Percentiles rank a stretch among this genome's conserved stretches.
Evolutionary conservation across 2,113 vertebrate genomes (phyloP).

Genomic region (Maccullochella peelii): DNA sequence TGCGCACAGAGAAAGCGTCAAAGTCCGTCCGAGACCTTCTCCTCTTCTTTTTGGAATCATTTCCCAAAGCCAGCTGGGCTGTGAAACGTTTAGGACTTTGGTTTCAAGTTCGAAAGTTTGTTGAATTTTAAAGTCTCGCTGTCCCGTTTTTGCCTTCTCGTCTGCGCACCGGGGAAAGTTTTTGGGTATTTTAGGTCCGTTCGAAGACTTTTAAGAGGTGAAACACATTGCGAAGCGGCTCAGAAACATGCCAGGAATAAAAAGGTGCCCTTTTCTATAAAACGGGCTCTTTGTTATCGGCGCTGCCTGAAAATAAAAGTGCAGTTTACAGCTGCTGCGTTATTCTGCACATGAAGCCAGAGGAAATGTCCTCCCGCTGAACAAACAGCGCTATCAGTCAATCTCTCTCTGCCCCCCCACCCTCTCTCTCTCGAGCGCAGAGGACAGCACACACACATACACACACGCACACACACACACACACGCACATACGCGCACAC

Average conservation of each 20-base stretch:
- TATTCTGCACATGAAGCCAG: neutral
- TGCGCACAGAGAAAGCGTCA: neutral
- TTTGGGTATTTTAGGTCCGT: neutral
- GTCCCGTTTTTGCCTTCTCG: neutral
- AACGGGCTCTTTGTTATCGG: neutral
- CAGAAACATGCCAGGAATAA: neutral
- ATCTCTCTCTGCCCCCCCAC: neutral
- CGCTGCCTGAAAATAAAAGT: constrained; percentile 12
- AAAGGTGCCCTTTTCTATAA: neutral
- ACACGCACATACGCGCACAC: neutral
- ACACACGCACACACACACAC: constrained; percentile 13
- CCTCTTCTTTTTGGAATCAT: neutral
- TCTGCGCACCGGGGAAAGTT: neutral
- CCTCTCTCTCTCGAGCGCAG: constrained; percentile 10
- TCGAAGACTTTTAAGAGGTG: neutral
- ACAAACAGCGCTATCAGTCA: constrained; percentile 47
- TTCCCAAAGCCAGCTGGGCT: neutral
- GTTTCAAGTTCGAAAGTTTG: neutral
- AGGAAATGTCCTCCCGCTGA: constrained; percentile 42
- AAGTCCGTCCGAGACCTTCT: neutral
- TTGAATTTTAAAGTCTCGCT: neutral
- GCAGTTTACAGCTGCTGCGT: constrained; percentile 6
- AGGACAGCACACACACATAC: constrained; percentile 40
- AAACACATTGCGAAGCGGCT: no score
- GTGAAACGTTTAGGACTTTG: neutral